Evolutionary conservation across 2,113 vertebrate genomes (phyloP).

Genomic region (Pholis gunnellus): DNA sequence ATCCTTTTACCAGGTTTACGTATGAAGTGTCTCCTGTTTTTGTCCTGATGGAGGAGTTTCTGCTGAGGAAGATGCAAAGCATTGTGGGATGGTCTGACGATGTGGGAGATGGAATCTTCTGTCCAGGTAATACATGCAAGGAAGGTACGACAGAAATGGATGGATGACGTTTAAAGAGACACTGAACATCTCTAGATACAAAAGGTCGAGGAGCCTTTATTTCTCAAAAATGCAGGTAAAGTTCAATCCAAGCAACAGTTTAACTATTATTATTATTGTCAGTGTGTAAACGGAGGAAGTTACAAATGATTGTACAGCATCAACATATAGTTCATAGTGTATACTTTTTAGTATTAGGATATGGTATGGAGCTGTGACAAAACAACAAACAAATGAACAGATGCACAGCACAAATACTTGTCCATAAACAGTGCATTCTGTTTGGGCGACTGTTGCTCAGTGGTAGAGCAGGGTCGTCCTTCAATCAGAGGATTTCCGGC

Average conservation of each 20-base stretch:
- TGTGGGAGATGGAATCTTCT: conserved; percentile 83
- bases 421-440: neutral
- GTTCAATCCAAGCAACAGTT: neutral
- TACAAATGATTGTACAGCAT: neutral
- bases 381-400: neutral
- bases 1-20: conserved; percentile 74
- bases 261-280: neutral
- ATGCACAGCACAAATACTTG: neutral
- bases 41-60: conserved; percentile 77
- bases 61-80: conserved; percentile 84
- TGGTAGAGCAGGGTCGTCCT: too few relatives aligned
- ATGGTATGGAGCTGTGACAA: neutral
- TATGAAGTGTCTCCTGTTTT: conserved; percentile 83
- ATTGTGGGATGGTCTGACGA: conserved; percentile 78
- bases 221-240: neutral
- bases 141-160: neutral
- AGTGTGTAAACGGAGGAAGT: neutral
- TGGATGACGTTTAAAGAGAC: neutral
- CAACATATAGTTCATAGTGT: neutral
- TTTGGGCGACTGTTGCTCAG: too few relatives aligned
- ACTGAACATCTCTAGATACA: neutral
- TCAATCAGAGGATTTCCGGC: too few relatives aligned
- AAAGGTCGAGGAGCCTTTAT: neutral
- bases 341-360: neutral
- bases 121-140: conserved; percentile 66